phyloP scores from a whole-genome alignment of 2,797 vertebrate genomes.

The Poecilia picta region DNA sequence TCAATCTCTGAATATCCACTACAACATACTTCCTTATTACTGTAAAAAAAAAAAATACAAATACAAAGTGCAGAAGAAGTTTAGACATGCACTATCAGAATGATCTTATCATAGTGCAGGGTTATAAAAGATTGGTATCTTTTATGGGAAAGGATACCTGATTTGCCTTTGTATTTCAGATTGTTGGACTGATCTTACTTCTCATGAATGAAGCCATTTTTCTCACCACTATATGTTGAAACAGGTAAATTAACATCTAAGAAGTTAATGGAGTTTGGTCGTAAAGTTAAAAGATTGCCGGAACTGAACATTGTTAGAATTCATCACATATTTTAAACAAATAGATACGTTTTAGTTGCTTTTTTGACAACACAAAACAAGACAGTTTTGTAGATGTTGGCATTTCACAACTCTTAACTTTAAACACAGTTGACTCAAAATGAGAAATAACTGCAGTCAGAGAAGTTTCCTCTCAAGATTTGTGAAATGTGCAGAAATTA shows the following conservation, averaged over 20 bases:
- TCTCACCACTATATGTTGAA: too few species aligned
- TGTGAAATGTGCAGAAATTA: not conserved
- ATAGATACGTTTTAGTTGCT: not conserved
- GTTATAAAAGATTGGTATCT: too few species aligned
- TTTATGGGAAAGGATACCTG: not conserved
- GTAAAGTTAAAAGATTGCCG: not conserved
- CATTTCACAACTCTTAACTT: not conserved
- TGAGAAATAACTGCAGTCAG: not conserved
- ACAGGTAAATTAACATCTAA: not conserved
- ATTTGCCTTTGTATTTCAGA: not conserved
- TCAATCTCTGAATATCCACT: constrained; percentile 85
- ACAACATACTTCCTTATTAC: constrained; percentile 82
- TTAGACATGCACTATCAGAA: not conserved
- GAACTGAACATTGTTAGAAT: not conserved
- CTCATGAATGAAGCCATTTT: not conserved
- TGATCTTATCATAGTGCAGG: not conserved
- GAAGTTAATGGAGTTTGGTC: not conserved
- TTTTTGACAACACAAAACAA: not conserved
- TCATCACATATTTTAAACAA: not conserved
- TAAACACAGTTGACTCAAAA: not conserved
- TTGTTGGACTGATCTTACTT: not conserved
- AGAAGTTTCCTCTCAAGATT: not conserved
- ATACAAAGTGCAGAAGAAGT: not conserved
- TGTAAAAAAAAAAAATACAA: not conserved
- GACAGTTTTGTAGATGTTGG: not conserved